Evolutionary conservation across 2,113 vertebrate species (phyloP).

Genomic region (Erythrocercus mccallii): DNA sequence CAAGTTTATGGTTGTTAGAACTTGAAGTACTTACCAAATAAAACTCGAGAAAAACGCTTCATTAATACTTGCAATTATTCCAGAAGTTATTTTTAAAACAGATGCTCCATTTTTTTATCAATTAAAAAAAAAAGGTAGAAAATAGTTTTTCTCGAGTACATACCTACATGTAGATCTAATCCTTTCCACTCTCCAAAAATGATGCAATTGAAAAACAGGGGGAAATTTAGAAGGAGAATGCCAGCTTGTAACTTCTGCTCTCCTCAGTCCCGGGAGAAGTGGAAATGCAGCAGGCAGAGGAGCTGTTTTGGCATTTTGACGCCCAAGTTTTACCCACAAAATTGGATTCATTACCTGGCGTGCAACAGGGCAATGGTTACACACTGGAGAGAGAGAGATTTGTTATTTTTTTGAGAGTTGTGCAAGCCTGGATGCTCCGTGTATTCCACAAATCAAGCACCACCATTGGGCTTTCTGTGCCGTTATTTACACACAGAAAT

Average conservation of each 20-base stretch:
- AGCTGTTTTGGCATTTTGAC: not conserved
- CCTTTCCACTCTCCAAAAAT: not conserved
- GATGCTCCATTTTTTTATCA: not conserved
- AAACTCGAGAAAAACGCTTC: not conserved
- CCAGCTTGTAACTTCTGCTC: not conserved
- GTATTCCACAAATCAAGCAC: no score
- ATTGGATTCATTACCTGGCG: not conserved
- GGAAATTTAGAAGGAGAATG: not conserved
- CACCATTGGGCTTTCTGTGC: not conserved
- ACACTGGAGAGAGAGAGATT: fast-evolving
- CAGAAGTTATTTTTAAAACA: not conserved
- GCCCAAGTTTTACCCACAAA: not conserved
- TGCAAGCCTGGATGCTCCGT: not conserved
- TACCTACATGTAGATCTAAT: not conserved
- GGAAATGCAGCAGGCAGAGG: not conserved
- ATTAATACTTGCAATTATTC: not conserved
- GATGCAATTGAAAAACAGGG: not conserved
- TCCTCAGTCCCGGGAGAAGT: not conserved
- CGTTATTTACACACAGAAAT: not conserved
- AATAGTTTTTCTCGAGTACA: not conserved
- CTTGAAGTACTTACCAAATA: not conserved
- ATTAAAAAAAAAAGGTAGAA: not conserved
- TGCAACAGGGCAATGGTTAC: not conserved
- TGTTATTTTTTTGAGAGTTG: not conserved
- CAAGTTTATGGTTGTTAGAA: not conserved